These are phyloP conservation scores for Drosophila eugracilis DNA, from an alignment of 1,140 invertebrate species.

Conservation along the genomic window DNA sequence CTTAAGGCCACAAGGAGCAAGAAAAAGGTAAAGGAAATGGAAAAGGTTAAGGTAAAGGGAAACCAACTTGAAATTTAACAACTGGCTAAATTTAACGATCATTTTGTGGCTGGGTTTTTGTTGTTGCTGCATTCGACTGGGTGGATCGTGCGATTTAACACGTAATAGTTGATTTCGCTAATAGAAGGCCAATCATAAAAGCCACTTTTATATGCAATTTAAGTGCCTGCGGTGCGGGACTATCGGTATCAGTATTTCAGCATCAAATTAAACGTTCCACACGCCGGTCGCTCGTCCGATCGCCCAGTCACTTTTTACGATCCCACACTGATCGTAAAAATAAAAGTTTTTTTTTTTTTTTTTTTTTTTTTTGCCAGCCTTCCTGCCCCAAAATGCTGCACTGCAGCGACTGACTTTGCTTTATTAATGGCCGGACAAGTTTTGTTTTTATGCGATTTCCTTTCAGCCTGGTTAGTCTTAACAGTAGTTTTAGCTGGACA, in stretches of 20 bases:
- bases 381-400: conserved; percentile 6
- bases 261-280: conserved; percentile 71
- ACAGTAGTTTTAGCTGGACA: conserved; percentile 64
- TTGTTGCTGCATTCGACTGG: conserved; percentile 11
- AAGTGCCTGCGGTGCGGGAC: conserved; percentile 43
- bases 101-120: conserved; percentile 29
- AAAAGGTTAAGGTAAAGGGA: too few species aligned
- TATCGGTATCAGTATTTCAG: conserved; percentile 69
- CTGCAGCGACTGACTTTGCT: conserved; percentile 9
- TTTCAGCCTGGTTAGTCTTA: conserved; percentile 39
- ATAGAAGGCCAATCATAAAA: conserved; percentile 79
- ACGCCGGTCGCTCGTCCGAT: too few species aligned
- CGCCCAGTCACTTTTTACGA: conserved; percentile 28
- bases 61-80: conserved; percentile 37
- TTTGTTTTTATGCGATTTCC: conserved; percentile 54
- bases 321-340: conserved; percentile 41
- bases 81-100: conserved; percentile 36
- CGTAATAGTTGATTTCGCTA: conserved; percentile 79
- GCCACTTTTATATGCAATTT: conserved; percentile 77
- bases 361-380: neutral
- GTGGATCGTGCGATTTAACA: conserved; percentile 70
- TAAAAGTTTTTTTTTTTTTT: conserved; percentile 9
- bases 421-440: conserved; percentile 21
- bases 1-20: conserved; percentile 15
- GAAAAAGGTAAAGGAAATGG: too few species aligned